phyloP scores from a whole-genome alignment of 2,888 invertebrate species.

The Eupsilia transversa region DNA sequence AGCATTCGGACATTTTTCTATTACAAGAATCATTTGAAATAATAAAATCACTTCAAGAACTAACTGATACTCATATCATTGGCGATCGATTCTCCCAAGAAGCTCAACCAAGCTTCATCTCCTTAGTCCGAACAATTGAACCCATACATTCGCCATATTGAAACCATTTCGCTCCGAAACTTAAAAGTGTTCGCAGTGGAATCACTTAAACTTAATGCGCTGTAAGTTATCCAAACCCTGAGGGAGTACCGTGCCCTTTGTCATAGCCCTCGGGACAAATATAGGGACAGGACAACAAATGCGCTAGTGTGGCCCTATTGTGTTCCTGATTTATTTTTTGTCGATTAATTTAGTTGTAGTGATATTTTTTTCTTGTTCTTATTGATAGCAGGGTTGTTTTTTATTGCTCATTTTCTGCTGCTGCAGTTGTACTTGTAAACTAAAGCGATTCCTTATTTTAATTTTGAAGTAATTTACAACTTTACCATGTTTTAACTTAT shows the following conservation, averaged over 20 bases:
- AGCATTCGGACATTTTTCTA: background rate
- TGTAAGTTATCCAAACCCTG: constrained; percentile 82
- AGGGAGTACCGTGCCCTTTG: constrained; percentile 80
- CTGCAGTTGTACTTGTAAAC: background rate
- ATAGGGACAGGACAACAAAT: constrained; percentile 76
- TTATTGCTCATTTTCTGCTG: background rate
- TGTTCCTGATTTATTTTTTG: constrained; percentile 65
- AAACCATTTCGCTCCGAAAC: constrained; percentile 69
- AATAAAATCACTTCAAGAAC: background rate
- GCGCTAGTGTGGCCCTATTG: constrained; percentile 73
- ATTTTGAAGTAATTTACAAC: constrained; percentile 13
- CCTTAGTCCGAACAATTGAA: constrained; percentile 23
- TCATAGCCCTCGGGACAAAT: constrained; percentile 72
- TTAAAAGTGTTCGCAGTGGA: constrained; percentile 81
- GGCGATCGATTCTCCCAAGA: background rate
- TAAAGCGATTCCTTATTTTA: background rate
- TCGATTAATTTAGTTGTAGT: constrained; percentile 63
- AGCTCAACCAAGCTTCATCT: constrained; percentile 21
- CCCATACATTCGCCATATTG: constrained; percentile 51
- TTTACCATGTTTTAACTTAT: background rate
- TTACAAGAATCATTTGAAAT: background rate
- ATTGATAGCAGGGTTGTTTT: constrained; percentile 20
- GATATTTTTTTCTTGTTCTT: constrained; percentile 33
- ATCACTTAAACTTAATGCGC: constrained; percentile 89
- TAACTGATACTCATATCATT: background rate